These are phyloP conservation scores for Anabacerthia variegaticeps DNA, from an alignment of 2,797 vertebrate species.

Conservation along the genomic window DNA sequence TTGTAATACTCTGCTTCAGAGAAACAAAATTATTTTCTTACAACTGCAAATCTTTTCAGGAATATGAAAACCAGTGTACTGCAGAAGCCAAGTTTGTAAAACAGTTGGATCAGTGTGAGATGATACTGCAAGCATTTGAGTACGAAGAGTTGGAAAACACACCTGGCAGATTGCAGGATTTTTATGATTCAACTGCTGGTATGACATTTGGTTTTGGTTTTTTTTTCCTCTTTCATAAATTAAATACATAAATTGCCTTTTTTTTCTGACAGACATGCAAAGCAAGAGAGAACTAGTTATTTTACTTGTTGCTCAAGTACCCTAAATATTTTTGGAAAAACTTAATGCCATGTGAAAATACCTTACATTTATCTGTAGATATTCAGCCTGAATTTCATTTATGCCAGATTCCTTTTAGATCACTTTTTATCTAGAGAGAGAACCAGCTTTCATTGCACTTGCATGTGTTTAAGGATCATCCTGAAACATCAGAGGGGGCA, in stretches of 20 bases:
- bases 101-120: slow-evolving; percentile 94
- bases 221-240: not conserved
- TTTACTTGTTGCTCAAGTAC: not conserved
- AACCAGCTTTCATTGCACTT: not conserved
- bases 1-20: not conserved
- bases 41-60: slow-evolving; percentile 75
- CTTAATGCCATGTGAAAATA: not conserved
- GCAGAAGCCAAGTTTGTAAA: slow-evolving; percentile 91
- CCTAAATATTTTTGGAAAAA: not conserved
- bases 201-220: not conserved
- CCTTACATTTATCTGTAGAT: not conserved
- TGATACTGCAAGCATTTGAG: slow-evolving; percentile 95
- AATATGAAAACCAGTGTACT: slow-evolving; percentile 90
- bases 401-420: not conserved
- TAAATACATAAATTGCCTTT: not conserved
- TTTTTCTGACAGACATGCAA: not conserved
- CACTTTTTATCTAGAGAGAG: not conserved
- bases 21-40: not conserved
- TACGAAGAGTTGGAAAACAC: slow-evolving; percentile 90
- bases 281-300: not conserved
- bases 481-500: not conserved
- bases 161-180: slow-evolving; percentile 93
- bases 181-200: slow-evolving; percentile 92
- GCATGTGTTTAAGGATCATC: not conserved
- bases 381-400: not conserved